phyloP scores from a whole-genome alignment of 1,140 invertebrate species.

The Maniola jurtina region DNA sequence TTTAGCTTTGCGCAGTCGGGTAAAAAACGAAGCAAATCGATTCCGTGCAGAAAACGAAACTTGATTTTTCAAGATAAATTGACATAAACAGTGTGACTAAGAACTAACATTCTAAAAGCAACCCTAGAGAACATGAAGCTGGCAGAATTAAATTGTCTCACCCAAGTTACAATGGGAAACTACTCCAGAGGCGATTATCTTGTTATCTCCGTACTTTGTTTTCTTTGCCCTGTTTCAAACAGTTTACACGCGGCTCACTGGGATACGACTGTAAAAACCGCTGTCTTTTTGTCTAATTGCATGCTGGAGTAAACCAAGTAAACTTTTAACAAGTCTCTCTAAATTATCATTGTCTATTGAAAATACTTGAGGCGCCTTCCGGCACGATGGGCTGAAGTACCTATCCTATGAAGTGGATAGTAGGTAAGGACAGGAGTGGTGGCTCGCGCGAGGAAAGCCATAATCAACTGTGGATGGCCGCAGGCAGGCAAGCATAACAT shows the following conservation, averaged over 20 bases:
- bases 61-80: not conserved
- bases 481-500: no score
- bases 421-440: no score
- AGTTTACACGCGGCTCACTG: conserved; percentile 16
- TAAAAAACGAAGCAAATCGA: no score
- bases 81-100: not conserved
- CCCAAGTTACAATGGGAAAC: conserved; percentile 53
- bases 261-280: conserved; percentile 7
- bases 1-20: no score
- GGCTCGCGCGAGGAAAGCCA: no score
- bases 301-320: not conserved
- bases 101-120: not conserved
- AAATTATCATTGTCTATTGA: no score
- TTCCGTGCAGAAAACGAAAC: not conserved
- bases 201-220: conserved; percentile 60
- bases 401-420: no score
- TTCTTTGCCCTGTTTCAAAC: conserved; percentile 36
- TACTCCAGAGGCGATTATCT: conserved; percentile 57
- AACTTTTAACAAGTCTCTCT: not conserved
- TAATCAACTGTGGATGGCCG: no score
- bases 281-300: not conserved
- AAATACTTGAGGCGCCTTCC: no score
- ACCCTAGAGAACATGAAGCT: conserved; percentile 32
- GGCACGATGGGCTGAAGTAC: no score
- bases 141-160: conserved; percentile 62